Conservation (phyloP, 2,113 vertebrate genomes). For the Urocolius indicus region DNA sequence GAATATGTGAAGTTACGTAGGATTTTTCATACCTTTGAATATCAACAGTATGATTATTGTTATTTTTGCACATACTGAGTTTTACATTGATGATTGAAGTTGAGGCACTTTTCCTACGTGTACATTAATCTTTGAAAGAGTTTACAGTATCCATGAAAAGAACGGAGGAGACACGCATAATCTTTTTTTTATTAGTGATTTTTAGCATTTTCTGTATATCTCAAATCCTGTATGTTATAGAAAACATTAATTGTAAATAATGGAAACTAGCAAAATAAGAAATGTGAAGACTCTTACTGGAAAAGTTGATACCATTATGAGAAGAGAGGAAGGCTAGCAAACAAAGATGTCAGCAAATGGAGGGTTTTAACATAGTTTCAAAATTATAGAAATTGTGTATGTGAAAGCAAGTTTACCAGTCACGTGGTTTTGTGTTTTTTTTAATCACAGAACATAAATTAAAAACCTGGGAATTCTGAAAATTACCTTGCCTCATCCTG, state of each 20-base stretch:
- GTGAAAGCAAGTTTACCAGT: neutral
- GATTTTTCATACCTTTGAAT: neutral
- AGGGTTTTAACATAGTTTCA: neutral
- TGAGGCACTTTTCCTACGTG: neutral
- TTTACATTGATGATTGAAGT: neutral
- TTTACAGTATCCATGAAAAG: neutral
- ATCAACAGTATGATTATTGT: neutral
- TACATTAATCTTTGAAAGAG: neutral
- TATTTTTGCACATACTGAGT: neutral
- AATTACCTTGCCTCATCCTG: neutral
- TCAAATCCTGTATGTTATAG: neutral
- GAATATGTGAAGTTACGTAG: neutral
- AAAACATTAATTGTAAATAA: neutral
- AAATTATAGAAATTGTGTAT: neutral
- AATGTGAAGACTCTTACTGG: neutral
- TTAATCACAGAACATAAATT: neutral
- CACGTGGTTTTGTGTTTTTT: neutral
- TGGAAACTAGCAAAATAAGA: neutral
- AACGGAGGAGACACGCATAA: neutral
- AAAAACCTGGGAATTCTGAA: neutral
- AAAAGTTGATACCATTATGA: neutral
- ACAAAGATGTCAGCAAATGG: neutral
- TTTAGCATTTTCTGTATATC: neutral
- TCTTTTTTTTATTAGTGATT: neutral
- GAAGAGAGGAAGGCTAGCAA: neutral